These are phyloP conservation scores for Habropoda laboriosa DNA, from an alignment of 1,140 invertebrate species.

Conservation along the genomic window DNA sequence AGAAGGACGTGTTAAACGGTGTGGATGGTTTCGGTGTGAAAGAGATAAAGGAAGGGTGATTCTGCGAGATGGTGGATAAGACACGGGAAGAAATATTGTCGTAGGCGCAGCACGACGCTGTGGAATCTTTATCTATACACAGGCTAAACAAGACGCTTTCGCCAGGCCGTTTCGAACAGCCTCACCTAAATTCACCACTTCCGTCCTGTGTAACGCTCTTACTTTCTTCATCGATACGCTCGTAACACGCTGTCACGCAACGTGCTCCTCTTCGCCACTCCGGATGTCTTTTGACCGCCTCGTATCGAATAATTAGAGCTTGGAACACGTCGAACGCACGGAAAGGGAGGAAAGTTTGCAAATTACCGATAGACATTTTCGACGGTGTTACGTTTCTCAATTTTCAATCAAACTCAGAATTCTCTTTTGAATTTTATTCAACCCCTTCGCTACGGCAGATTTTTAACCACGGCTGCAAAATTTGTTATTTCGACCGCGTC, in stretches of 20 bases:
- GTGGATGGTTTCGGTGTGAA: no score
- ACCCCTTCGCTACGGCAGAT: no score
- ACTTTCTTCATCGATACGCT: slow-evolving; percentile 47
- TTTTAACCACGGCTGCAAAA: no score
- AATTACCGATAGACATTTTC: no score
- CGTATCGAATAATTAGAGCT: neutral
- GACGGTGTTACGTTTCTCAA: no score
- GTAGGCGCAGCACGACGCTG: neutral
- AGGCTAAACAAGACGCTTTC: no score
- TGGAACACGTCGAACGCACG: neutral
- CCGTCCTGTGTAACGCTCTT: slow-evolving; percentile 32
- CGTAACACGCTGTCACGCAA: slow-evolving; percentile 29
- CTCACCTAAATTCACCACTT: slow-evolving; percentile 46
- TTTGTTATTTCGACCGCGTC: no score
- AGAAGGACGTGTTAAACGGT: no score
- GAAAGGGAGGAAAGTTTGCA: neutral
- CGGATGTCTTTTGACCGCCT: neutral
- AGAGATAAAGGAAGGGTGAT: neutral
- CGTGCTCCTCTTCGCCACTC: neutral
- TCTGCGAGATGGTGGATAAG: neutral
- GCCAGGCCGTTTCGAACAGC: slow-evolving; percentile 7
- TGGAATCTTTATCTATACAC: slow-evolving; percentile 22
- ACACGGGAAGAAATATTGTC: slow-evolving; percentile 12
- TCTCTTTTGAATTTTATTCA: no score
- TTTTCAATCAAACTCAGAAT: no score